Evolutionary conservation across 2,888 invertebrate genomes (phyloP), one percentile per base, ranked within the genome.

Genomic region (Linnaemya vulpina): DNA sequence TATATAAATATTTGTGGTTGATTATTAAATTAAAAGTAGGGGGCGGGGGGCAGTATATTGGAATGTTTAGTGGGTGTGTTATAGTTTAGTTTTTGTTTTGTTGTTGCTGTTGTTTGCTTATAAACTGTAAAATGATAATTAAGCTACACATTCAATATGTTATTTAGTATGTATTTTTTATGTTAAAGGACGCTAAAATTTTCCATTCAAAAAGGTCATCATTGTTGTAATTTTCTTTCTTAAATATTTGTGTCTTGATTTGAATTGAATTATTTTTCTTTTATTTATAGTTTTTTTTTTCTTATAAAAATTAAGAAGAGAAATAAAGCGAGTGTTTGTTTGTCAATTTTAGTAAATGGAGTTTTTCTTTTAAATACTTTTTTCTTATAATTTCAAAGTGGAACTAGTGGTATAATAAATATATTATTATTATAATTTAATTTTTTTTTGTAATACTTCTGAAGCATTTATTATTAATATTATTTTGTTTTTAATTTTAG

Each of bases 191-290:
- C 85, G 85, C 85, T 85, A 85, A 83, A 82, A 85, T 75, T 85
- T 85, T 85, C 85, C 85, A 85, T 85, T 85, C 82, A 82, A 85
- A 85, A 85, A 85, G 85, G 85, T 85, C 85, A 85, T 85, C 53
- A 71, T 75, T 82, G 63, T 78, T 83, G 49, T 58, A 65, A 78
- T 43, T 63, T 65, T 71, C 53, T 53, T 80, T n/a, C n/a, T n/a
- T n/a, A n/a, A 55, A 46, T 53, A 55, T 83, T 58, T 58, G n/a
- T 83, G 49, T 55, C 10, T 35, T 49, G 35, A 10, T 67, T 73
- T 83, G 20, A 38, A 53, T 43, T 73, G n/a, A n/a, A 65, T 46
- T 35, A 49, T 63, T 58, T 22, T 11, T 55, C 30, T 70, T 17
- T 53, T 53, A 40, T 67, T 51, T 20, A n/a, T 63, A 40, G 25